Conservation (phyloP, 2,113 vertebrate genomes). For the Vombatus ursinus region DNA sequence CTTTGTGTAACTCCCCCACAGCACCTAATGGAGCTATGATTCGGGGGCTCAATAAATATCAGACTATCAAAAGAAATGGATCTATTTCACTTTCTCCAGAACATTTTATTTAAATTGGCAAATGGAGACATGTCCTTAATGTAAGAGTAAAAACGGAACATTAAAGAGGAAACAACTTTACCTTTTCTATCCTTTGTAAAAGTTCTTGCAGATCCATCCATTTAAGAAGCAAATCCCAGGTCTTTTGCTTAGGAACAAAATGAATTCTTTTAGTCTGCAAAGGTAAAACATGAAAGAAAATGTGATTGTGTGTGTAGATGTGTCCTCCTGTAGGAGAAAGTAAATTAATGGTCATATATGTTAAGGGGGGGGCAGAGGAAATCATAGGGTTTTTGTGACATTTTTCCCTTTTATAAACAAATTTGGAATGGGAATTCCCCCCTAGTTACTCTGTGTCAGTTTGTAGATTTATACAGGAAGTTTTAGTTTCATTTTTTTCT, state of each 20-base stretch:
- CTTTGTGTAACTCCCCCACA: background rate
- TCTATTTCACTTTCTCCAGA: background rate
- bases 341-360: background rate
- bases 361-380: background rate
- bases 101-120: slow-evolving; percentile 42
- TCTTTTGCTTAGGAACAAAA: slow-evolving; percentile 38
- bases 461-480: slow-evolving; percentile 77
- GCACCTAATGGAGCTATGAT: slow-evolving; percentile 11
- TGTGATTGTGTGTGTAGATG: background rate
- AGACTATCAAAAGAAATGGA: background rate
- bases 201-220: slow-evolving; percentile 39
- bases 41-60: background rate
- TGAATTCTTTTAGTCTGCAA: background rate
- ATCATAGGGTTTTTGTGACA: slow-evolving; percentile 24
- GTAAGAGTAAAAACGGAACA: slow-evolving; percentile 43
- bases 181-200: slow-evolving; percentile 43
- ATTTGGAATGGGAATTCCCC: slow-evolving; percentile 80
- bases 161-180: slow-evolving; percentile 29
- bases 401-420: slow-evolving; percentile 61
- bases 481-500: slow-evolving; percentile 75
- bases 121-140: background rate
- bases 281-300: background rate
- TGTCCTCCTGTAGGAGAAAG: slow-evolving; percentile 17
- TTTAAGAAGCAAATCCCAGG: slow-evolving; percentile 1
- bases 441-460: slow-evolving; percentile 53